These are phyloP conservation scores for Heliangelus exortis DNA, from an alignment of 2,797 vertebrate species.

Conservation along the genomic window DNA sequence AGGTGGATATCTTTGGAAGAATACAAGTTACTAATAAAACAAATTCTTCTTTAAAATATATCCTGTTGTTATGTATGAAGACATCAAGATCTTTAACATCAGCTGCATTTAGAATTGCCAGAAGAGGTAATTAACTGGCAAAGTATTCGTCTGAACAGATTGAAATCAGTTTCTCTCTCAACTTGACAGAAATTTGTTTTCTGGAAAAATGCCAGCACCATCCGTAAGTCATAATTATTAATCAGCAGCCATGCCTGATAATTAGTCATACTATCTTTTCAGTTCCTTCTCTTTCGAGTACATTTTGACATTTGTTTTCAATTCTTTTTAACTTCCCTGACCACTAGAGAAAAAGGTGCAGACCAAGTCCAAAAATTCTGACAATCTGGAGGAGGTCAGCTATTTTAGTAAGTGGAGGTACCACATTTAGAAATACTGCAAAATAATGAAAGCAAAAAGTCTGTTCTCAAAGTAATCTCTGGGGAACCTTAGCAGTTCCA, in stretches of 20 bases:
- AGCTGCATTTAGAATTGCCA: neutral
- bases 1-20: neutral
- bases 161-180: constrained; percentile 5
- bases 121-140: constrained; percentile 1
- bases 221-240: neutral
- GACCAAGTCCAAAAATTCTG: neutral
- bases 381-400: neutral
- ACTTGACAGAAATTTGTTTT: neutral
- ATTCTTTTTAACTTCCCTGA: neutral
- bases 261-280: neutral
- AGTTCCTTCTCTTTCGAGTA: neutral
- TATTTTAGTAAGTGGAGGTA: neutral
- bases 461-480: neutral
- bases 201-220: neutral
- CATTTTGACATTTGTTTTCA: neutral
- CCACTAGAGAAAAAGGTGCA: neutral
- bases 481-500: neutral
- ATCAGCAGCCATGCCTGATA: neutral
- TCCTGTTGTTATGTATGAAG: neutral
- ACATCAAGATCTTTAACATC: neutral
- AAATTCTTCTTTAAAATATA: neutral
- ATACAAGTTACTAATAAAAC: neutral
- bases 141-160: neutral
- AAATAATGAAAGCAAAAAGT: neutral
- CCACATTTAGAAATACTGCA: neutral